A percentile compares a stretch with the other conserved stretches of the same genome.
These are phyloP conservation scores for Hippolais icterina DNA, from an alignment of 2,113 vertebrate species.

Conservation along the genomic window DNA sequence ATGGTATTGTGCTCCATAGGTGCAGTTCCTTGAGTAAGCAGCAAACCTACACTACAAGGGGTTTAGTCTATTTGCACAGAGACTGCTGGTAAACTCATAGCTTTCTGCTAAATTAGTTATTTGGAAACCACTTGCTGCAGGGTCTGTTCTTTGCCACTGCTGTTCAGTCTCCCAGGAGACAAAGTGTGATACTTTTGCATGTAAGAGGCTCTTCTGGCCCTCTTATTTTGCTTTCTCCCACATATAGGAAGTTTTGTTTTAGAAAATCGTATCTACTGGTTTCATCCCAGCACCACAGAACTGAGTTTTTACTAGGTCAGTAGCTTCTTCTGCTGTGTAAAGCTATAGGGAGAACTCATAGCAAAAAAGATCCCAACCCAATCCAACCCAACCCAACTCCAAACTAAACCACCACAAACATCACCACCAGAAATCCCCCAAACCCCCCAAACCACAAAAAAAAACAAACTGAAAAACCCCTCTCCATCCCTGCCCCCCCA, in stretches of 20 bases:
- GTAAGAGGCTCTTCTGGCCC: background rate
- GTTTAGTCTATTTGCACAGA: background rate
- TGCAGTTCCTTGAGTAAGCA: background rate
- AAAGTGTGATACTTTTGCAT: background rate
- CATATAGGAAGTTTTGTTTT: background rate
- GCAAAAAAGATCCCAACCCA: background rate
- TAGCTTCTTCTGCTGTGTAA: background rate
- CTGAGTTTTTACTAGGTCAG: background rate
- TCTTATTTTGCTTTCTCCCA: background rate
- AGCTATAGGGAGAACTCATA: background rate
- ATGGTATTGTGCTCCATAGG: background rate
- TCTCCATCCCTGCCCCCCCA: fast-evolving
- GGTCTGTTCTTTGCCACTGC: background rate
- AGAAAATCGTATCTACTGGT: background rate
- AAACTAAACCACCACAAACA: no score
- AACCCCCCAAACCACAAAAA: background rate
- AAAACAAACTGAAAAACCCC: background rate
- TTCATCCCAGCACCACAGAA: background rate
- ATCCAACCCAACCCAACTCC: background rate
- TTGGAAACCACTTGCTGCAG: background rate
- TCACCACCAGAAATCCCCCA: background rate
- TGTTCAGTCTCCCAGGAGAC: background rate
- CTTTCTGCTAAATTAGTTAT: background rate
- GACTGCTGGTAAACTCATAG: background rate
- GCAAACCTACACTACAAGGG: background rate